Conservation (phyloP, 2,113 vertebrate genomes). For the Cottus gobio region DNA sequence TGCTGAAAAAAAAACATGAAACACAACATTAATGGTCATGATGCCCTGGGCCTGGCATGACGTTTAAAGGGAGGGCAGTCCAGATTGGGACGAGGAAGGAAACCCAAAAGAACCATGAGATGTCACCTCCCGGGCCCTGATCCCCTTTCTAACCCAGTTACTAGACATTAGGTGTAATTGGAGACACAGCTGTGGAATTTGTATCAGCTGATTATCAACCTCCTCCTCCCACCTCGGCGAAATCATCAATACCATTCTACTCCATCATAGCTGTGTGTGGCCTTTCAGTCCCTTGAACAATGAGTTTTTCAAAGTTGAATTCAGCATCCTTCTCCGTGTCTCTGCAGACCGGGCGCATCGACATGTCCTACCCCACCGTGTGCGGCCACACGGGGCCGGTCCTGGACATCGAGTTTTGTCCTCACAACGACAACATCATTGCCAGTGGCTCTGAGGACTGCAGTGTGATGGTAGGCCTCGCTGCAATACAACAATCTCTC, state of each 20-base stretch:
- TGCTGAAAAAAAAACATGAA: background rate
- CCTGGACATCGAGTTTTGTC: slow-evolving; percentile 92
- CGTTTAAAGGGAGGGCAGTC: background rate
- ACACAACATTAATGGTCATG: background rate
- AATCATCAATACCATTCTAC: background rate
- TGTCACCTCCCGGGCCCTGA: background rate
- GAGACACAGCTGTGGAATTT: slow-evolving; percentile 57
- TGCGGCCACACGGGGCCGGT: slow-evolving; percentile 92
- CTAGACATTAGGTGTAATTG: slow-evolving; percentile 55
- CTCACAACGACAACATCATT: slow-evolving; percentile 93
- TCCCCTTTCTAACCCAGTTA: slow-evolving; percentile 51
- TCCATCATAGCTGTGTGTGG: background rate
- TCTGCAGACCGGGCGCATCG: slow-evolving; percentile 88
- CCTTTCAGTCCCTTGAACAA: background rate
- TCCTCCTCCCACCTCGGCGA: background rate
- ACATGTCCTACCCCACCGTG: slow-evolving; percentile 88
- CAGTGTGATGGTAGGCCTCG: slow-evolving; percentile 85
- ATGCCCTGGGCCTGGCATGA: background rate
- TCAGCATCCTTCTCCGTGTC: background rate
- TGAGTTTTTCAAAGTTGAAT: background rate
- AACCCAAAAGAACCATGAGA: background rate
- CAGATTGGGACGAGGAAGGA: background rate
- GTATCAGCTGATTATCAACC: slow-evolving; percentile 63
- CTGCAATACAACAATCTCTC: no score
- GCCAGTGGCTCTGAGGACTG: slow-evolving; percentile 93